A percentile compares a stretch with the other conserved stretches of the same genome.
These are phyloP conservation scores for Chirona hameri DNA, from an alignment of 2,888 invertebrate species.

Conservation along the genomic window DNA sequence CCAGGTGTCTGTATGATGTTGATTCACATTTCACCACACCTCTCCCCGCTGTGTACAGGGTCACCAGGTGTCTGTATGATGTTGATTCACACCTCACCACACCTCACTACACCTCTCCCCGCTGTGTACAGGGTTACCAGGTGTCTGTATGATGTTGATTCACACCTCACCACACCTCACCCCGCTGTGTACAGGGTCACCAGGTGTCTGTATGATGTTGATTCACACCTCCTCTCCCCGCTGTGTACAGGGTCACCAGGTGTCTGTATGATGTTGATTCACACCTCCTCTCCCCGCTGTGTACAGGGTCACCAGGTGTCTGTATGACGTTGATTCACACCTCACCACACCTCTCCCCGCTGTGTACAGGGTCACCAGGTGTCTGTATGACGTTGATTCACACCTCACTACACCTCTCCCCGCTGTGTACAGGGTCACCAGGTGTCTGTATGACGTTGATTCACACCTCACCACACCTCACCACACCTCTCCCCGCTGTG, in stretches of 20 bases:
- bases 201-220: slow-evolving; percentile 37
- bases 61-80: slow-evolving; percentile 37
- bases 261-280: slow-evolving; percentile 36
- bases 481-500: no score
- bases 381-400: slow-evolving; percentile 36
- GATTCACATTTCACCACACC: not conserved
- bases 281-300: not conserved
- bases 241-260: slow-evolving; percentile 29
- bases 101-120: no score
- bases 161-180: not conserved
- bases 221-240: not conserved
- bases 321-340: slow-evolving; percentile 34
- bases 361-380: slow-evolving; percentile 32
- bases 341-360: not conserved
- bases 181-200: slow-evolving; percentile 22
- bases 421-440: slow-evolving; percentile 25
- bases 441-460: slow-evolving; percentile 37
- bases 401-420: not conserved
- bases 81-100: not conserved
- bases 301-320: slow-evolving; percentile 34
- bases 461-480: not conserved
- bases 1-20: slow-evolving; percentile 37
- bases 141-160: slow-evolving; percentile 37
- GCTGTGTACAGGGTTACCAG: slow-evolving; percentile 26
- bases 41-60: not conserved